Evolutionary conservation across 2,113 vertebrate genomes (phyloP).

Genomic region (Ibidorhyncha struthersii): DNA sequence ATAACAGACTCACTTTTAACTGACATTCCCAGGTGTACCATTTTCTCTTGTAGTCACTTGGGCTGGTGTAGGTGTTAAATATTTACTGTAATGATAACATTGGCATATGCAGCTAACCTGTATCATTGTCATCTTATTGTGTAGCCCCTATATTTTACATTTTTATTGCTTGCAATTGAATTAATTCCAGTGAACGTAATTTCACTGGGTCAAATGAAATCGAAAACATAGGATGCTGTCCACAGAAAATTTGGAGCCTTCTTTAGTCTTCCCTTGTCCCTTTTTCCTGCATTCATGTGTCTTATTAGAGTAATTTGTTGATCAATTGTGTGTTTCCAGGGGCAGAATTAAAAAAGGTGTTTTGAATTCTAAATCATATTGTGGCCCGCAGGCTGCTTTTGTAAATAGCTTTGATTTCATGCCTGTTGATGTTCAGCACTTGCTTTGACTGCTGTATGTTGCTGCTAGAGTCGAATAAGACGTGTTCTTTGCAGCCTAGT

Average conservation of each 20-base stretch:
- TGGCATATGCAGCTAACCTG: not conserved
- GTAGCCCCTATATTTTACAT: not conserved
- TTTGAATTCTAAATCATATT: not conserved
- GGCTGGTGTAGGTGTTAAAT: not conserved
- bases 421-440: not conserved
- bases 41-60: not conserved
- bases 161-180: not conserved
- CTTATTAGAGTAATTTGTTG: not conserved
- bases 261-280: not conserved
- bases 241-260: not conserved
- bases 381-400: not conserved
- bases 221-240: not conserved
- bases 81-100: not conserved
- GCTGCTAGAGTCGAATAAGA: not conserved
- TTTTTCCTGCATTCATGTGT: not conserved
- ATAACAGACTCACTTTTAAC: no score
- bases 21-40: not conserved
- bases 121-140: not conserved
- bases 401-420: not conserved
- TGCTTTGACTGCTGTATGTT: not conserved
- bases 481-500: not conserved
- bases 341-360: not conserved
- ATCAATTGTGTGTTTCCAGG: not conserved
- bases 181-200: not conserved
- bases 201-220: not conserved